Evolutionary conservation across 2,113 vertebrate species (phyloP).

Genomic region (Gopherus evgoodei): DNA sequence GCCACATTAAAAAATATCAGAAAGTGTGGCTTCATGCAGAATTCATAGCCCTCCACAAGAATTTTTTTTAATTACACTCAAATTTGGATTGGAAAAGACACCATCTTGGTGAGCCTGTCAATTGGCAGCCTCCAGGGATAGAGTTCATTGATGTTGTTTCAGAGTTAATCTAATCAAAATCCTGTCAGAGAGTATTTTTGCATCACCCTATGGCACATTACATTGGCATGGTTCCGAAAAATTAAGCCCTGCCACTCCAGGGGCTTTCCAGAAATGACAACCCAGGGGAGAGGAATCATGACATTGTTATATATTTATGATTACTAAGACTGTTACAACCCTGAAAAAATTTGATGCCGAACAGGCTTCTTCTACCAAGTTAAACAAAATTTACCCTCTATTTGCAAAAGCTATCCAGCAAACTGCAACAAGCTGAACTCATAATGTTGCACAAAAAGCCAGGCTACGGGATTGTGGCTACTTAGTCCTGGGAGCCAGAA

Average conservation of each 20-base stretch:
- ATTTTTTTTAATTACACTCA: not conserved
- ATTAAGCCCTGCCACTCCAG: fast-evolving
- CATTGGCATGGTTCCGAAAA: not conserved
- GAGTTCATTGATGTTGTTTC: not conserved
- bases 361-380: not conserved
- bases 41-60: fast-evolving
- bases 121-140: not conserved
- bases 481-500: not conserved
- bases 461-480: not conserved
- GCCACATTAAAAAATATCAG: not conserved
- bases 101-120: not conserved
- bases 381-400: not conserved
- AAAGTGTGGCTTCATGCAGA: fast-evolving
- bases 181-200: not conserved
- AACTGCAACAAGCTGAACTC: not conserved
- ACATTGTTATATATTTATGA: fast-evolving
- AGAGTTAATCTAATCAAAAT: not conserved
- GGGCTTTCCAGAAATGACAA: fast-evolving
- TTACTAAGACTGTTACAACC: not conserved
- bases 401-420: not conserved
- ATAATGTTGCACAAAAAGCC: not conserved
- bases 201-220: fast-evolving
- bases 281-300: not conserved
- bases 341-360: fast-evolving
- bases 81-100: not conserved